Base-by-base conservation (phyloP, 2,888 invertebrate genomes). In the Cerceris ruficornis region DNA sequence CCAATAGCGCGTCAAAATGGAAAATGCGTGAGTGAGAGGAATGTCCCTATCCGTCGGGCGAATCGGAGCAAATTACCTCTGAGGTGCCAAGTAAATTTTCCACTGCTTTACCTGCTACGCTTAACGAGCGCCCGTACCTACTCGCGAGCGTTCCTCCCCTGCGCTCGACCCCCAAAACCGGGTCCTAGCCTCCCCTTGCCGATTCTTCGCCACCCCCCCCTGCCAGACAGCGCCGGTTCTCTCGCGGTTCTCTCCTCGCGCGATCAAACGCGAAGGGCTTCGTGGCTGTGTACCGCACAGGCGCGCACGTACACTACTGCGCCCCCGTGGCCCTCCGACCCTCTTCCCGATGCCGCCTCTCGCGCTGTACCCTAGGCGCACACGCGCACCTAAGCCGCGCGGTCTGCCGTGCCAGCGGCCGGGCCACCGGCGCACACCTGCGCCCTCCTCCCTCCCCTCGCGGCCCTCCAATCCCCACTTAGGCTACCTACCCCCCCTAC, bases 401-500 rank as follows among this genome's bases (percentile, higher is more conserved):
- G 83, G 72, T 62, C 57, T 62, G 68, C 69, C 74, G 73, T 73
- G 84, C 86, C 86, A 88, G 85, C 87, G 87, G 86, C 89, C 87
- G 86, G 88, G 89, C 87, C 82, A 88, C 84, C 86, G 86, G 87
- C 84, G 86, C 87, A 90, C 89, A 90, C 90, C 90, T 87, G 88
- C 88, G 88, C 88, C 80, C 76, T 89, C 78, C 83, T 81, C 60
- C 46, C 59, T 52, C 64, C 43, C 61, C 28, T 43, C 46, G 13
- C 60, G 5, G 55, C 55, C n/a, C 60, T 42, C 43, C n/a, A 13
- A 11, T 11, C 0, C 61, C 67, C 46, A 58, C 50, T 61, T 55
- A 57, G 41, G 39, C 15, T 42, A 9, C 43, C 14, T 15, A 9
- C 58, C 39, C n/a, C 9, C 41, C 9, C 46, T 28, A 15, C 39